These are phyloP conservation scores for Hiodon tergisus DNA, from an alignment of 2,113 vertebrate species.

Conservation along the genomic window DNA sequence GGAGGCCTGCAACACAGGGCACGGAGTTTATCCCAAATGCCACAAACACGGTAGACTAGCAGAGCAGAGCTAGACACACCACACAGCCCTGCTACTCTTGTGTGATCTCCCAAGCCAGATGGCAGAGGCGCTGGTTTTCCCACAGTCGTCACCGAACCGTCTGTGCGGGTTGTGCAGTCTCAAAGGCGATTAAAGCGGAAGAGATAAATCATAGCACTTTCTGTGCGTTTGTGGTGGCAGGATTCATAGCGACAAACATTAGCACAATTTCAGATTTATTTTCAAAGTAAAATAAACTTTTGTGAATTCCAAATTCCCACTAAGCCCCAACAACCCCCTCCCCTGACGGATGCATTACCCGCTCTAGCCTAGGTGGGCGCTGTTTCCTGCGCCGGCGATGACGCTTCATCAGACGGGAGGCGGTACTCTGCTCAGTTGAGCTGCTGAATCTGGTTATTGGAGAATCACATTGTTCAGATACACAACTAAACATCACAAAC, in stretches of 20 bases:
- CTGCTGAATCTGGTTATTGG: conserved; percentile 72
- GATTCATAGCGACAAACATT: no score
- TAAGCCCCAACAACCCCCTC: neutral
- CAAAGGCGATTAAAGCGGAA: no score
- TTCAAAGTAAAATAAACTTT: neutral
- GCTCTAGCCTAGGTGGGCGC: conserved; percentile 75
- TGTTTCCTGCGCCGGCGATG: conserved; percentile 81
- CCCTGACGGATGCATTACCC: conserved; percentile 48
- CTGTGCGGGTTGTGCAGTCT: no score
- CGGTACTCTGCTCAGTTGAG: conserved; percentile 80
- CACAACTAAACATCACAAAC: no score
- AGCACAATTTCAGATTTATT: no score
- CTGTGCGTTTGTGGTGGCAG: no score
- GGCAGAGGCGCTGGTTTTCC: neutral
- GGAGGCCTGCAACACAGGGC: conserved; percentile 57
- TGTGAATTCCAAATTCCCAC: neutral
- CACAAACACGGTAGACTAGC: neutral
- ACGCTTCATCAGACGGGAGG: conserved; percentile 77
- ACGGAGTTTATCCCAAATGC: neutral
- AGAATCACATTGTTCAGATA: no score
- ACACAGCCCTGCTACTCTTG: no score
- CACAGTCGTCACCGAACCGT: no score
- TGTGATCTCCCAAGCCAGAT: neutral
- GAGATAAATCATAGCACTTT: no score
- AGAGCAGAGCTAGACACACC: no score